Evolutionary conservation across 2,113 vertebrate species (phyloP).

Genomic region (Butorides virescens): DNA sequence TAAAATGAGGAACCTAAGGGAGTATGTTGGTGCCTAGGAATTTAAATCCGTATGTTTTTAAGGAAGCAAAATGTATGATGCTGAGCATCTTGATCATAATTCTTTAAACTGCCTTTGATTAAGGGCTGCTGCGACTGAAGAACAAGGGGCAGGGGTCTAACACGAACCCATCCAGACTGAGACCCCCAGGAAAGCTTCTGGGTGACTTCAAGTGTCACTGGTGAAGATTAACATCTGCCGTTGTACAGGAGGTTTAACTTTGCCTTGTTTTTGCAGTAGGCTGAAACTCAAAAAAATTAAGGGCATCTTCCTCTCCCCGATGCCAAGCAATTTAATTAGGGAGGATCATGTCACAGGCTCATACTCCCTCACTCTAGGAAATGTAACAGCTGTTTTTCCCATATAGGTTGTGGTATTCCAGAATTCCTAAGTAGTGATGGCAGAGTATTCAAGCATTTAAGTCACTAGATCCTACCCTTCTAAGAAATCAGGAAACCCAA

Average conservation of each 20-base stretch:
- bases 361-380: constrained; percentile 46
- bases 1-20: not conserved
- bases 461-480: not conserved
- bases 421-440: constrained; percentile 21
- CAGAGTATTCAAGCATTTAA: not conserved
- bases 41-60: not conserved
- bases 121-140: not conserved
- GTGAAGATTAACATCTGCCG: not conserved
- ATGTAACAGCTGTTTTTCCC: constrained; percentile 23
- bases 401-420: constrained; percentile 21
- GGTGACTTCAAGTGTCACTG: fast-evolving
- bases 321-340: constrained; percentile 22
- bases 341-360: not conserved
- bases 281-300: not conserved
- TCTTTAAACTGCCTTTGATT: not conserved
- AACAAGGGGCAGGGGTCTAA: not conserved
- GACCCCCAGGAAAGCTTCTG: not conserved
- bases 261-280: not conserved
- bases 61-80: not conserved
- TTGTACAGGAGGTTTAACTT: not conserved
- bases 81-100: not conserved
- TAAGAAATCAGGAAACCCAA: constrained; percentile 45
- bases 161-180: not conserved
- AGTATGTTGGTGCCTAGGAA: not conserved
- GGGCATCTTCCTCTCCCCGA: not conserved